A percentile compares a stretch with the other conserved stretches of the same genome.
Conservation (phyloP, 2,113 vertebrate species). For the Notechis scutatus region DNA sequence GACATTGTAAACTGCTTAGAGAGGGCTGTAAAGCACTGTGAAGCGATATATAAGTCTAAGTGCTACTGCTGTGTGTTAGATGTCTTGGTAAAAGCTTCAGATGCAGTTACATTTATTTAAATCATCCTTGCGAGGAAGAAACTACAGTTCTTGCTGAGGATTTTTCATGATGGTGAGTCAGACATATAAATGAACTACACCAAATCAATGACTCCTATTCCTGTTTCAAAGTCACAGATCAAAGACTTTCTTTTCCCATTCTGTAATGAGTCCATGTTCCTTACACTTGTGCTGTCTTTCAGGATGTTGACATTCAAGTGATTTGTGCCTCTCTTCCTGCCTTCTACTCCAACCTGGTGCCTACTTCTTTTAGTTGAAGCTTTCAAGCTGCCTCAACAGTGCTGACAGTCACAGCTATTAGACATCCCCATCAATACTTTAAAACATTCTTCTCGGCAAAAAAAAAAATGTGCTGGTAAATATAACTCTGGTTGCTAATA, state of each 20-base stretch:
- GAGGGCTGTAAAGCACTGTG: too few relatives aligned
- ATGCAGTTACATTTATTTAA: background rate
- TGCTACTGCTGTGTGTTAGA: too few relatives aligned
- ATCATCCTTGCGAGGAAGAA: background rate
- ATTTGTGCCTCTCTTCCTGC: background rate
- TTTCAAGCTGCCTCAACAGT: slow-evolving; percentile 30
- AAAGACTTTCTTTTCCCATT: background rate
- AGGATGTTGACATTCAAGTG: rapidly evolving
- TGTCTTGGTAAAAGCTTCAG: background rate
- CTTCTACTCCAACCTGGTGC: background rate
- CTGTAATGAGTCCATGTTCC: slow-evolving; percentile 34
- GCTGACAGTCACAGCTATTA: slow-evolving; percentile 42
- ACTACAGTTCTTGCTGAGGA: background rate
- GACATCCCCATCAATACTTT: slow-evolving; percentile 34
- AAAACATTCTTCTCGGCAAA: slow-evolving; percentile 47
- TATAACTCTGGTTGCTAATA: slow-evolving; percentile 56
- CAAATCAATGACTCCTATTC: background rate
- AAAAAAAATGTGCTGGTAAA: slow-evolving; percentile 41
- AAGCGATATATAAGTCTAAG: too few relatives aligned
- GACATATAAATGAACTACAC: background rate
- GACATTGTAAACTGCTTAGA: too few relatives aligned
- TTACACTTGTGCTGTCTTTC: slow-evolving; percentile 17
- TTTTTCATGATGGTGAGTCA: background rate
- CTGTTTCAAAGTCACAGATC: slow-evolving; percentile 6
- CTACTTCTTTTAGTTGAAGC: slow-evolving; percentile 20